Evolutionary conservation across 2,888 invertebrate species (phyloP).

Genomic region (Eristalinus sepulchralis): DNA sequence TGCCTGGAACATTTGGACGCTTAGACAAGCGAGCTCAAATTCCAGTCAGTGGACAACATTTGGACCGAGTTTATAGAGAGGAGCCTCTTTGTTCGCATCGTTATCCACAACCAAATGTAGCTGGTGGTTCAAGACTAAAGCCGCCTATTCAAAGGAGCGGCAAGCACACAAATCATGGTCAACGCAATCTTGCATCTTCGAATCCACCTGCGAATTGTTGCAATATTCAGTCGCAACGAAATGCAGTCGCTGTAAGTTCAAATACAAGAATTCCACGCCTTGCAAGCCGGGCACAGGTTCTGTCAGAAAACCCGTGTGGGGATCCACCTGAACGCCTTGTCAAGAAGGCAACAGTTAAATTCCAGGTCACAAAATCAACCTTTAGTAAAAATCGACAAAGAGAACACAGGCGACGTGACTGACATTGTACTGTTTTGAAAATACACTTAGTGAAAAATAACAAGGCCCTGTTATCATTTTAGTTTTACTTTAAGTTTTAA

Average conservation of each 20-base stretch:
- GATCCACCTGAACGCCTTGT: slow-evolving; percentile 37
- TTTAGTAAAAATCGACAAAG: slow-evolving; percentile 21
- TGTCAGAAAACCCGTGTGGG: not conserved
- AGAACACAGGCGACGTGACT: too few species aligned
- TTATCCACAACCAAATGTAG: not conserved
- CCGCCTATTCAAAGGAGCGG: not conserved
- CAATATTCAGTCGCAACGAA: not conserved
- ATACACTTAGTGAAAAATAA: too few species aligned
- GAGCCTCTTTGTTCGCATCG: too few species aligned
- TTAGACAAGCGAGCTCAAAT: not conserved
- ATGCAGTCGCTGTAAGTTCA: not conserved
- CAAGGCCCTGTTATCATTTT: too few species aligned
- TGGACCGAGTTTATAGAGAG: too few species aligned
- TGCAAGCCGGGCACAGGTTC: not conserved
- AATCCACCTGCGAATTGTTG: not conserved
- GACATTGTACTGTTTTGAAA: too few species aligned
- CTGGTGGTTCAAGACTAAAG: not conserved
- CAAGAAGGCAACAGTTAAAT: slow-evolving; percentile 47
- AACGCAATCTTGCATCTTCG: not conserved
- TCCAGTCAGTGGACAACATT: not conserved
- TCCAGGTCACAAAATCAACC: slow-evolving; percentile 37
- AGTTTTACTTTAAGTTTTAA: too few species aligned
- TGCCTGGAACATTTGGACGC: slow-evolving; percentile 17
- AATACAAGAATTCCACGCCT: slow-evolving; percentile 1
- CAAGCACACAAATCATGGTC: not conserved